phyloP scores from a whole-genome alignment of 2,797 vertebrate species.

The Coregonus sp. region DNA sequence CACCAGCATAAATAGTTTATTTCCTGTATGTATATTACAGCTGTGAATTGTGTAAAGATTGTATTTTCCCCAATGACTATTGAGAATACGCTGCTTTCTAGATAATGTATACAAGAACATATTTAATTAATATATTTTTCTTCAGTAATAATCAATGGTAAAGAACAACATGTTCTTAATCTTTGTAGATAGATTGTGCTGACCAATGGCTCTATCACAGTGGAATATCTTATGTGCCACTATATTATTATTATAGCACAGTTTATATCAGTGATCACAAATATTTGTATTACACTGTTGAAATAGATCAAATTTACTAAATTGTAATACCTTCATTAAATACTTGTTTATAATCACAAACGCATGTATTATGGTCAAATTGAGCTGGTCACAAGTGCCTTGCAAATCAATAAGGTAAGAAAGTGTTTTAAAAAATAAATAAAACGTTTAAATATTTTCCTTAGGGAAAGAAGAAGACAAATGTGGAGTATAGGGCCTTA shows the following conservation, averaged over 20 bases:
- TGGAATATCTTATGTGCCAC: not conserved
- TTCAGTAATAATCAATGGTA: not conserved
- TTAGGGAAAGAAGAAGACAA: no score
- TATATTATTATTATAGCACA: not conserved
- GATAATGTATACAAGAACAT: not conserved
- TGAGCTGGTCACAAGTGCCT: not conserved
- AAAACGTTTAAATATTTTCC: no score
- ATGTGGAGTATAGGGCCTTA: no score
- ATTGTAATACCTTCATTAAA: no score
- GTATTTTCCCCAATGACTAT: conserved; percentile 49
- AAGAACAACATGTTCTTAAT: not conserved
- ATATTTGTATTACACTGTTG: no score
- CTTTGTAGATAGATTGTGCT: not conserved
- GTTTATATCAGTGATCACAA: not conserved
- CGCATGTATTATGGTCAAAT: not conserved
- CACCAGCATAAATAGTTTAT: not conserved
- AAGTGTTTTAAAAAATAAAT: no score
- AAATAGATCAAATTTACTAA: no score
- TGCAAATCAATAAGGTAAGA: not conserved
- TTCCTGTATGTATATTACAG: not conserved
- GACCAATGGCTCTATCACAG: not conserved
- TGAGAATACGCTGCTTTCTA: conserved; percentile 20
- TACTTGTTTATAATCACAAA: not conserved
- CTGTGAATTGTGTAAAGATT: conserved; percentile 14
- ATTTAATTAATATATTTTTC: not conserved